These are phyloP conservation scores for Agapostemon virescens DNA, from an alignment of 2,888 invertebrate species.

Conservation along the genomic window DNA sequence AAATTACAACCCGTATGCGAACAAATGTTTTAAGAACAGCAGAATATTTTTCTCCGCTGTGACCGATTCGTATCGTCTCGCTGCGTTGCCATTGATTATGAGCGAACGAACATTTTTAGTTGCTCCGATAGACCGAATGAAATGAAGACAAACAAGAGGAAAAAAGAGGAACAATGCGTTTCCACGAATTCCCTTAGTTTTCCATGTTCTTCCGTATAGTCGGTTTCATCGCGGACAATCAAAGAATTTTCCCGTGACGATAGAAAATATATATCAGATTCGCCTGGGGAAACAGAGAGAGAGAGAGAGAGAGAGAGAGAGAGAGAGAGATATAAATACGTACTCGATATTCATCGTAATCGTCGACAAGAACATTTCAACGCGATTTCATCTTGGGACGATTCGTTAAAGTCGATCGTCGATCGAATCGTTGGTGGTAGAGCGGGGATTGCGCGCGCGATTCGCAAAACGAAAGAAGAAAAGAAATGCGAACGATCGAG, in stretches of 20 bases:
- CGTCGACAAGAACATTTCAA: background rate
- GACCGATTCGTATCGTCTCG: background rate
- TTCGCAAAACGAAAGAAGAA: background rate
- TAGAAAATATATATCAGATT: conserved; percentile 5
- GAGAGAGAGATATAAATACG: too few relatives aligned
- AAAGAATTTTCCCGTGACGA: background rate
- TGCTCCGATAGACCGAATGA: conserved; percentile 27
- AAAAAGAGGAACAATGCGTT: conserved; percentile 36
- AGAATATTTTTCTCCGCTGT: background rate
- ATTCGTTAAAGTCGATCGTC: background rate
- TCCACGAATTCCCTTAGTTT: background rate
- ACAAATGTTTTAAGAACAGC: background rate
- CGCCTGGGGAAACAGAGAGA: background rate
- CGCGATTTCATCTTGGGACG: background rate
- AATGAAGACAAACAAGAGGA: conserved; percentile 49
- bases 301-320: too few relatives aligned
- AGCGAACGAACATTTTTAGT: conserved; percentile 9
- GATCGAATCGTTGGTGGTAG: too few relatives aligned
- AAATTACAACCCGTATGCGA: background rate
- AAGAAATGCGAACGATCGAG: conserved; percentile 8
- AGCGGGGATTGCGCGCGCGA: too few relatives aligned
- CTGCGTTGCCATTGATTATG: background rate
- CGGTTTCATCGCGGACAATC: conserved; percentile 6
- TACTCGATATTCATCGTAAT: background rate
- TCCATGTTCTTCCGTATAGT: background rate